Percentiles rank a stretch among this genome's conserved stretches.
Conservation (phyloP, 92 coral and sea anemone genomes). For the Porites evermanni region DNA sequence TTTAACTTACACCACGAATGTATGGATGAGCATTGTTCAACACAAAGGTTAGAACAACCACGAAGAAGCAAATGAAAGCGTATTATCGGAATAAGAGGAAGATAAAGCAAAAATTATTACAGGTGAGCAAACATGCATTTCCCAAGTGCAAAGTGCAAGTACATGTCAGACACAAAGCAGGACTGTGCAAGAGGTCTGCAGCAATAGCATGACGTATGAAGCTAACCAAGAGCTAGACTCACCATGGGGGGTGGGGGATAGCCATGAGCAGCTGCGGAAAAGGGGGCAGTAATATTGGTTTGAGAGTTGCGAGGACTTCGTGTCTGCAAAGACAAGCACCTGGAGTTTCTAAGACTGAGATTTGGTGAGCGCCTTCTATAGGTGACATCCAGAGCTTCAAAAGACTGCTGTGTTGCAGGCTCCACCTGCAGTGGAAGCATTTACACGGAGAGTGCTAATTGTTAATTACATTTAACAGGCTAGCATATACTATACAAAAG, state of each 20-base stretch:
- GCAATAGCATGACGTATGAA: background rate
- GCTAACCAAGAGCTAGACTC: slow-evolving; percentile 37
- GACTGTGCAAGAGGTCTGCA: background rate
- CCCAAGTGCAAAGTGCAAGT: slow-evolving; percentile 8
- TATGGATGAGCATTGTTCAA: background rate
- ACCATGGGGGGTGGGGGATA: slow-evolving; percentile 57
- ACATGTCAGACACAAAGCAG: background rate
- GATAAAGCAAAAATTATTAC: background rate
- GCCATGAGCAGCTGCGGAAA: slow-evolving; percentile 40
- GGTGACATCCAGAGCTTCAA: slow-evolving; percentile 93
- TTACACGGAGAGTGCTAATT: background rate
- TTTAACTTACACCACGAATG: background rate
- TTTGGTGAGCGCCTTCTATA: slow-evolving; percentile 83
- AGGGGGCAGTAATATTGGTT: slow-evolving; percentile 39
- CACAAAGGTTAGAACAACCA: background rate
- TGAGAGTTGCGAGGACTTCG: slow-evolving; percentile 55
- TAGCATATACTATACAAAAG: background rate
- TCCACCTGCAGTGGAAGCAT: slow-evolving; percentile 68
- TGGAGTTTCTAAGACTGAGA: slow-evolving; percentile 75
- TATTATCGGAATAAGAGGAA: background rate
- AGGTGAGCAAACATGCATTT: background rate
- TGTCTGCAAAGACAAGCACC: slow-evolving; percentile 75
- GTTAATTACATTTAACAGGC: slow-evolving; percentile 7
- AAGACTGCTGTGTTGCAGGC: slow-evolving; percentile 80
- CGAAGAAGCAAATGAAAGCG: background rate